Evolutionary conservation across 2,888 invertebrate species (phyloP).

Genomic region (Arctia plantaginis): DNA sequence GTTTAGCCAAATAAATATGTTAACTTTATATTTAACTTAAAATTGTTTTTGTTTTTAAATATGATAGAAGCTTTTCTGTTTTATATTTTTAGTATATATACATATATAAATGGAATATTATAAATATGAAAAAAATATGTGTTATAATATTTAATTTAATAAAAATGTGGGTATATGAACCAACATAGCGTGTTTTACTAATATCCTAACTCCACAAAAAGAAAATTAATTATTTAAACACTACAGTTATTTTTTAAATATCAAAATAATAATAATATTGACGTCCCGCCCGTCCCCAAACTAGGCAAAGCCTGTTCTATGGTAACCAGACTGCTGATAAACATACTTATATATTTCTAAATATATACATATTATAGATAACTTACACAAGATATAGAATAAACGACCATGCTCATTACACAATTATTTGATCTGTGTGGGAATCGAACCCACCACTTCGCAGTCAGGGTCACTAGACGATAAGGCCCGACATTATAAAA

Average conservation of each 20-base stretch:
- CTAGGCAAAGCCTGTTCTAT: too few relatives aligned
- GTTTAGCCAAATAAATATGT: not conserved
- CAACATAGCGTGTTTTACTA: conserved; percentile 57
- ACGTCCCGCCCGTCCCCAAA: too few relatives aligned
- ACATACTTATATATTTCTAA: too few relatives aligned
- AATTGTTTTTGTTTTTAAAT: not conserved
- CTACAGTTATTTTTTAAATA: not conserved
- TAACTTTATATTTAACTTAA: not conserved
- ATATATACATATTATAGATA: too few relatives aligned
- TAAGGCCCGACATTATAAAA: too few relatives aligned
- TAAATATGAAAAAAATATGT: conserved; percentile 42
- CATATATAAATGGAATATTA: conserved; percentile 20
- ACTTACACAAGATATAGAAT: too few relatives aligned
- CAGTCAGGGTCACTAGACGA: too few relatives aligned
- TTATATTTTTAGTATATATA: conserved; percentile 12
- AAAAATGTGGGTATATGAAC: conserved; percentile 86
- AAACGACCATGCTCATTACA: too few relatives aligned
- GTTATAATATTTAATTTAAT: conserved; percentile 69
- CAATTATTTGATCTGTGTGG: too few relatives aligned
- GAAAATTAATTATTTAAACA: not conserved
- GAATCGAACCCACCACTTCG: too few relatives aligned
- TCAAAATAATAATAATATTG: not conserved
- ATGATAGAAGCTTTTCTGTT: not conserved
- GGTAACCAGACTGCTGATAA: too few relatives aligned
- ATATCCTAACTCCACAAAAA: not conserved